Percentiles rank a stretch among this genome's conserved stretches.
Evolutionary conservation across 1,140 invertebrate genomes (phyloP).

Genomic region (Penaeus japonicus): DNA sequence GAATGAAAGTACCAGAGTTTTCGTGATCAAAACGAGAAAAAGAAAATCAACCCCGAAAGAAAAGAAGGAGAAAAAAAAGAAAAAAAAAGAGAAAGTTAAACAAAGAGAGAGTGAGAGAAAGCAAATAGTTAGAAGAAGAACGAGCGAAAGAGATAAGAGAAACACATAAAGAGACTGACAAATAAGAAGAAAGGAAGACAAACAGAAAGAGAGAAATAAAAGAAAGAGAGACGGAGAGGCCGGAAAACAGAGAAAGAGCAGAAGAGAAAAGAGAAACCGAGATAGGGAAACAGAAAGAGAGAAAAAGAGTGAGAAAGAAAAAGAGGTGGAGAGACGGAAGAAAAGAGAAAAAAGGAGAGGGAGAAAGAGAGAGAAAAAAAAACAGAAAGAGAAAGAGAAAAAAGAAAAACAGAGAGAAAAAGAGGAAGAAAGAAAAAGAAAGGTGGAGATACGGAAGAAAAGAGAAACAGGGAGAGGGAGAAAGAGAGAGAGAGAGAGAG

Average conservation of each 20-base stretch:
- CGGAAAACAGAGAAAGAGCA: background rate
- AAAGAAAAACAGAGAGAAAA: background rate
- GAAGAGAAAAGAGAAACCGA: background rate
- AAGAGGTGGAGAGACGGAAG: background rate
- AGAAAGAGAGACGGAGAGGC: background rate
- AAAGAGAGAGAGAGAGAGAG: background rate
- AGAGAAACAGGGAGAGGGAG: background rate
- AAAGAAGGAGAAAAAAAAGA: too few relatives aligned
- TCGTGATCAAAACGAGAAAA: too few relatives aligned
- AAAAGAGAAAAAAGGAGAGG: background rate
- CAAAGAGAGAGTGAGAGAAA: too few relatives aligned
- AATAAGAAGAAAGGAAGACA: background rate
- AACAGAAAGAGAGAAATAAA: background rate
- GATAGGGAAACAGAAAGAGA: conserved; percentile 15
- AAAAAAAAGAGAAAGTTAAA: too few relatives aligned
- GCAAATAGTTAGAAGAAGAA: too few relatives aligned
- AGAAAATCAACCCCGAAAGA: too few relatives aligned
- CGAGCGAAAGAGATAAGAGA: too few relatives aligned
- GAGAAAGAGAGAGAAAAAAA: background rate
- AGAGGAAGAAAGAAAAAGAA: background rate
- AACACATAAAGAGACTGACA: background rate
- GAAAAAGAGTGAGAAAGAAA: conserved; percentile 17
- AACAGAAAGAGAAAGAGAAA: background rate
- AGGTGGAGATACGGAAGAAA: background rate
- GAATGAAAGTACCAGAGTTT: too few relatives aligned